Evolutionary conservation across 2,888 invertebrate species (phyloP), one percentile per base, ranked within the genome.

Genomic region (Andrena dorsata): DNA sequence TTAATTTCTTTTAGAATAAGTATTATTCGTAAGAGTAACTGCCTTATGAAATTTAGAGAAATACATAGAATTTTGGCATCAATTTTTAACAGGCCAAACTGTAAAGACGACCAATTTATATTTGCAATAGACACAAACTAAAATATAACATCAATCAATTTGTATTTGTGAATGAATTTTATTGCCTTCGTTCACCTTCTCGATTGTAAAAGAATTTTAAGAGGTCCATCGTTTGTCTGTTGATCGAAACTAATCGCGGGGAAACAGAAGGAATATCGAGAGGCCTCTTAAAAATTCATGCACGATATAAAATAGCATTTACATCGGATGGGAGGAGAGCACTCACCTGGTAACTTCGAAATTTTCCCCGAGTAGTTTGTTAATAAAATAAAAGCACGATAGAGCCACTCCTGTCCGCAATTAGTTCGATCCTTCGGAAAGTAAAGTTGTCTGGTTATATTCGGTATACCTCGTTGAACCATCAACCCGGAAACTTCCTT

Each of bases 1-100:
- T 16, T 30, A 26, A 28, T 49, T 81, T 41, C 28, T 23, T 41
- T 51, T 81, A 71, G 61, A 32, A 2, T 80, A 82, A 80, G 61
- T 68, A 71, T 70, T 56, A 73, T 30, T 68, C 13, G 56, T 53
- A 80, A 75, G 56, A 41, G 13, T 23, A 61, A 41, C 47, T 66
- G 28, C 51, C 49, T 51, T 28, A 23, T 35, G 30, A 32, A 68
- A 30, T 47, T 23, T 49, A 47, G 13, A 2, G 10, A 47, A 61
- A 65, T 5, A 51, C 8, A n/a, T 75, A 8, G 26, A 23, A 20
- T 56, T 8, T 53, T 32, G 35, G 30, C n/a, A 10, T n/a, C 47
- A 23, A 10, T 8, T 7, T 56, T 32, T 3, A 10, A 66, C 20
- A 53, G 26, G 56, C 61, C 78, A 64, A 64, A 58, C 2, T 30